These are phyloP conservation scores for Squalus acanthias DNA, from an alignment of 2,797 vertebrate species.

Conservation along the genomic window DNA sequence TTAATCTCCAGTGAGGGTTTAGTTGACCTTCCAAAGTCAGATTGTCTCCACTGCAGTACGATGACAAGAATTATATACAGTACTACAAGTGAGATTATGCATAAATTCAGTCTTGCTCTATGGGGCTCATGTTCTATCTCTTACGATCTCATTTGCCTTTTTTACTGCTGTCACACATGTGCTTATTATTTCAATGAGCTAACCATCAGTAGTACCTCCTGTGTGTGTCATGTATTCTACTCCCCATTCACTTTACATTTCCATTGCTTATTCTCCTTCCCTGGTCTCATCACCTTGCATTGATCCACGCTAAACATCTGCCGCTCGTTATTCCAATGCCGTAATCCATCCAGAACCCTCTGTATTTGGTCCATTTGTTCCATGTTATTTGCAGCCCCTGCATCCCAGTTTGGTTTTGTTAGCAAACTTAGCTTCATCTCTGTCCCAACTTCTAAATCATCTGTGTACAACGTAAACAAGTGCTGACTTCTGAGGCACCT, in stretches of 20 bases:
- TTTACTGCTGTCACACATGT: background rate
- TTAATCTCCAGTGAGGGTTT: background rate
- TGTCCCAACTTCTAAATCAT: background rate
- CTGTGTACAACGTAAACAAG: background rate
- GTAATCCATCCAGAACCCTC: background rate
- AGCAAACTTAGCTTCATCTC: background rate
- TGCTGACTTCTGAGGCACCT: background rate
- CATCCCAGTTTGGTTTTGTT: background rate
- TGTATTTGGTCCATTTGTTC: background rate
- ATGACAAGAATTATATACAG: background rate
- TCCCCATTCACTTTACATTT: background rate
- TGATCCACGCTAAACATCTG: background rate
- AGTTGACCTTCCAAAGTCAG: background rate
- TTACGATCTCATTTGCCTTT: background rate
- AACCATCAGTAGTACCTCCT: background rate
- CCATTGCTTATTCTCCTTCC: background rate
- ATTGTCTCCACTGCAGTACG: background rate
- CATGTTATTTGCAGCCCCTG: background rate
- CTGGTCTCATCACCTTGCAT: background rate
- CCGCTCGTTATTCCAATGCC: background rate
- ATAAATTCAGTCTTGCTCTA: background rate
- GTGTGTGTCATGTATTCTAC: background rate
- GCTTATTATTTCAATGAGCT: background rate
- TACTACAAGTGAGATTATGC: background rate
- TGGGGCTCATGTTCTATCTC: background rate